Percentiles rank a stretch among this genome's conserved stretches.
phyloP scores from a whole-genome alignment of 2,888 invertebrate species.

The Melieria crassipennis region DNA sequence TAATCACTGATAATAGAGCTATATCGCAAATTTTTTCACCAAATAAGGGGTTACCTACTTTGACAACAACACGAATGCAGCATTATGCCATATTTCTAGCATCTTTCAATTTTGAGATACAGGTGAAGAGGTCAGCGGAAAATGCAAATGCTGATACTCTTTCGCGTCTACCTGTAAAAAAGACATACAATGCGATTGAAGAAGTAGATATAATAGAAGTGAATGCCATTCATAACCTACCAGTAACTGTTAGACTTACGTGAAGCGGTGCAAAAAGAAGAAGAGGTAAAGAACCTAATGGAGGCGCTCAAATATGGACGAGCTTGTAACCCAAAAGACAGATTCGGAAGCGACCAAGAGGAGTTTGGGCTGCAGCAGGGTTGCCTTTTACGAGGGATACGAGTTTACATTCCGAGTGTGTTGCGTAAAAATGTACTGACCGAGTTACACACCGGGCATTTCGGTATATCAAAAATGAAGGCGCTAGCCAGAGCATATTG shows the following conservation, averaged over 20 bases:
- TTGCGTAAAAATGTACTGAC: background rate
- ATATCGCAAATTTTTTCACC: constrained; percentile 30
- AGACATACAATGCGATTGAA: constrained; percentile 10
- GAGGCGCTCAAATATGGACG: constrained; percentile 17
- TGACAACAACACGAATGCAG: constrained; percentile 35
- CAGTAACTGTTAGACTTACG: constrained; percentile 33
- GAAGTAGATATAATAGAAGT: constrained; percentile 31
- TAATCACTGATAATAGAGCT: constrained; percentile 48
- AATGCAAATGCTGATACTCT: constrained; percentile 32
- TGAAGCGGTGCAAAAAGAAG: constrained; percentile 13
- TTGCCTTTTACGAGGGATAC: constrained; percentile 39
- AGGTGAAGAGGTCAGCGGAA: constrained; percentile 20
- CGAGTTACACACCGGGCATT: constrained; percentile 40
- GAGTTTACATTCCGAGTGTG: constrained; percentile 37
- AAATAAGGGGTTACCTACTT: constrained; percentile 1
- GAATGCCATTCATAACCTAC: constrained; percentile 26
- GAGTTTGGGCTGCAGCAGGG: constrained; percentile 26
- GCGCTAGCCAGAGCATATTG: constrained; percentile 42
- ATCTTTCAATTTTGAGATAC: constrained; percentile 32
- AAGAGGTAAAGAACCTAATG: constrained; percentile 7
- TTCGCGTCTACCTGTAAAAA: constrained; percentile 14
- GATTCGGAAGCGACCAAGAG: constrained; percentile 21
- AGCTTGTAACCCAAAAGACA: constrained; percentile 13
- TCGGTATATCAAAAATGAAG: constrained; percentile 40
- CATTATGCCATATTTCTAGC: constrained; percentile 41